Evolutionary conservation across 1,140 invertebrate species (phyloP), one percentile per base, ranked within the genome.

Genomic region (Dryas iulia): DNA sequence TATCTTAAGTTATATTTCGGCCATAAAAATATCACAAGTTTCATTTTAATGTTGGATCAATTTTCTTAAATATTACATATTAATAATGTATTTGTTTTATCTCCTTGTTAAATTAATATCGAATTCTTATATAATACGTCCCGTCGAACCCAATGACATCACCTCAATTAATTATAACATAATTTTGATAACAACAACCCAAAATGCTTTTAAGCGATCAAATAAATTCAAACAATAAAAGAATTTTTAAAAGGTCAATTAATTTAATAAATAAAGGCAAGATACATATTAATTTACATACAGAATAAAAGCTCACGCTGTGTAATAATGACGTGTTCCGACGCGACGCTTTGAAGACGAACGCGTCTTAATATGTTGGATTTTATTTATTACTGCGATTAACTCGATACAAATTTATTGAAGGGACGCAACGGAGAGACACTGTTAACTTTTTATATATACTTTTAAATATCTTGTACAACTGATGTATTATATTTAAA

Each of bases 321-420:
- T 8, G 14, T 47, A 1, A 47, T 47, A 47, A 47, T 21, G 39
- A 47, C 39, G 14, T 2, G 7, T n/a, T 14, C 4, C 14, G 35
- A 0, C 1, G 23, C 59, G n/a, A 6, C 24, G 59, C 31, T 25
- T 14, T 14, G 6, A 1, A 52, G 25, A 61, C 26, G 12, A 52
- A 52, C 8, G 59, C 11, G 18, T 28, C 12, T 39, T 61, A 52
- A 61, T 61, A 52, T 47, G 59, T 25, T 11, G 59, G 24, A 52
- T 52, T 24, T 52, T 61, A 52, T 61, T 61, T 61, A 61, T 61
- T 18, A 53, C 18, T 35, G 14, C 59, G 39, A 53, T 61, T 61
- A 61, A 61, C n/a, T 61, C 47, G 24, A 47, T 47, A 47, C 39
- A 6, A 47, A 47, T 47, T 47, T 47, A 47, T 47, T 21, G 0